Evolutionary conservation across 2,888 invertebrate species (phyloP).

Genomic region (Branchipolynoe longqiensis): DNA sequence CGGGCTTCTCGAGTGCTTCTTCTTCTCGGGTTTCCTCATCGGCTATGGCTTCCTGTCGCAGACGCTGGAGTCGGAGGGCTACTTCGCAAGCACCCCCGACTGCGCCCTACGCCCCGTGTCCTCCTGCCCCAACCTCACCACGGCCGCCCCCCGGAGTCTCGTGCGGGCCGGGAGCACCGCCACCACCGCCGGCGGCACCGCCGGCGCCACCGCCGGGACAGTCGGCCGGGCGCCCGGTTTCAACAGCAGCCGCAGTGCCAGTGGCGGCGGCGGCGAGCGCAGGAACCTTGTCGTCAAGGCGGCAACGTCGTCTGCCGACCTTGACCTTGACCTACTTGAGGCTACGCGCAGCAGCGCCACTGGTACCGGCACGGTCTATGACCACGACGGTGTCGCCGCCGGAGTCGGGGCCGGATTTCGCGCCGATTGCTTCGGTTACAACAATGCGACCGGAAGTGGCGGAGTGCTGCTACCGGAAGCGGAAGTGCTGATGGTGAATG

Average conservation of each 20-base stretch:
- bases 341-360: not conserved
- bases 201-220: not conserved
- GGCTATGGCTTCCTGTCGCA: constrained; percentile 32
- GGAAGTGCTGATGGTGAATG: not conserved
- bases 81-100: constrained; percentile 10
- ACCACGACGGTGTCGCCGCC: not conserved
- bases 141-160: not conserved
- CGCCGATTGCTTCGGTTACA: not conserved
- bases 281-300: not conserved
- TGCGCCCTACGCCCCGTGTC: not conserved
- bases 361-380: not conserved
- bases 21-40: constrained; percentile 48
- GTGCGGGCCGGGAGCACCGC: not conserved
- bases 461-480: not conserved
- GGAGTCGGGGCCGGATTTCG: not conserved
- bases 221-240: not conserved
- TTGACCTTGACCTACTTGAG: not conserved
- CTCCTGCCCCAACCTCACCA: constrained; percentile 17
- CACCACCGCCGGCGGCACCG: not conserved
- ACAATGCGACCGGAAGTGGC: not conserved
- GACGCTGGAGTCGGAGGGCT: constrained; percentile 16
- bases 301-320: not conserved
- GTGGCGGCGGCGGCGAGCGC: not conserved
- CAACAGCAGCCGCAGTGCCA: too few species aligned
- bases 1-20: constrained; percentile 38